phyloP scores from a whole-genome alignment of 2,113 vertebrate species.

The Cinclus mexicanus region DNA sequence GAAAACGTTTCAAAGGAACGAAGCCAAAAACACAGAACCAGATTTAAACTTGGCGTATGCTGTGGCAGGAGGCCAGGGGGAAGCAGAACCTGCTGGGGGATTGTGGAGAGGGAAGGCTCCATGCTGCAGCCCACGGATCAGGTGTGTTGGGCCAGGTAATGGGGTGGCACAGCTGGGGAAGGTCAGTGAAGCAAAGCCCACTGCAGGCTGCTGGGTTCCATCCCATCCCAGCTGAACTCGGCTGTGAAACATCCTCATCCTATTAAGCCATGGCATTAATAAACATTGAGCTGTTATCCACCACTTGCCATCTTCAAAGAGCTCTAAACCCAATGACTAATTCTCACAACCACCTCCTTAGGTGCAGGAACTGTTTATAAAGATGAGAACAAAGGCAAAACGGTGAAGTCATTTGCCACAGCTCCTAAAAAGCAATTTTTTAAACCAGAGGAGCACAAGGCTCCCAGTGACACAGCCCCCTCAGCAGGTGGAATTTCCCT shows the following conservation, averaged over 20 bases:
- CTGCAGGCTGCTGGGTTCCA: not conserved
- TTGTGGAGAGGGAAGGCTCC: not conserved
- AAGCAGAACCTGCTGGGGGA: not conserved
- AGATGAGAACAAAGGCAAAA: not conserved
- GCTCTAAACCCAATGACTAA: conserved; percentile 8
- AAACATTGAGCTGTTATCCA: not conserved
- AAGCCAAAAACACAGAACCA: conserved; percentile 49
- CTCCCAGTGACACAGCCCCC: not conserved
- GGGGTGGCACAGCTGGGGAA: not conserved
- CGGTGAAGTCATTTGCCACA: not conserved
- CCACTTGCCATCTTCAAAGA: conserved; percentile 15
- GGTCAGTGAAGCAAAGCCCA: not conserved
- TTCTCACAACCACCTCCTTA: not conserved
- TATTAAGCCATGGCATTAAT: not conserved
- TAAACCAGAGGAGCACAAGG: not conserved
- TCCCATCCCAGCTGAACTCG: not conserved
- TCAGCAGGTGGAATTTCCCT: not conserved
- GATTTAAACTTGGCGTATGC: not conserved
- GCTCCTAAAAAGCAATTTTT: not conserved
- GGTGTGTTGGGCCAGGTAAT: not conserved
- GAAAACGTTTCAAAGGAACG: not conserved
- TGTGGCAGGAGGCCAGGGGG: conserved; percentile 25
- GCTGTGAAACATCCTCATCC: not conserved
- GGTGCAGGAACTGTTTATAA: not conserved
- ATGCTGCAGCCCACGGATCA: not conserved